A percentile compares a stretch with the other conserved stretches of the same genome.
phyloP scores from a whole-genome alignment of 2,113 vertebrate species.

The Antennarius striatus region DNA sequence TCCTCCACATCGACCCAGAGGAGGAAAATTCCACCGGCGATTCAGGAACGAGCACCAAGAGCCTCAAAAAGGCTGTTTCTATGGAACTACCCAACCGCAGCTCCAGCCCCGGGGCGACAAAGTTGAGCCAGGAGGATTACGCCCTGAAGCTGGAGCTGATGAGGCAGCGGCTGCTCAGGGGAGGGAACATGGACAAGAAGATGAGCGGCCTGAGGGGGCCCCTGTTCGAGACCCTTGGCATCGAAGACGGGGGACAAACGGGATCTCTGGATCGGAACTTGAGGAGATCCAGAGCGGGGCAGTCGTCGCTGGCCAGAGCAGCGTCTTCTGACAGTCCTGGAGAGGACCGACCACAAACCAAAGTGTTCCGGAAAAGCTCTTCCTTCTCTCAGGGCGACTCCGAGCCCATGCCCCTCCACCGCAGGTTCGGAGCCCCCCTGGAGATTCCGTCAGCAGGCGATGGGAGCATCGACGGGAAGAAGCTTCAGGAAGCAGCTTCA shows the following conservation, averaged over 20 bases:
- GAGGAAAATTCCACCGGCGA: conserved; percentile 43
- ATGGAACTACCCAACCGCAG: conserved; percentile 85
- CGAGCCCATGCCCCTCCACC: conserved; percentile 86
- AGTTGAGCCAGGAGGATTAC: conserved; percentile 86
- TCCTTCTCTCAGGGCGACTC: conserved; percentile 90
- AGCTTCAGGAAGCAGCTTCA: conserved; percentile 86
- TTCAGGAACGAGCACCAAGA: conserved; percentile 53
- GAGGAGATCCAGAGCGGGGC: conserved; percentile 70
- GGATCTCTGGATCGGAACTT: conserved; percentile 65
- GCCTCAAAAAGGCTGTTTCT: conserved; percentile 85
- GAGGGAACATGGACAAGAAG: conserved; percentile 84
- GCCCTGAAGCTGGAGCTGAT: conserved; percentile 90
- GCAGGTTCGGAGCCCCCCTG: conserved; percentile 88
- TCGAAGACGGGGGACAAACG: conserved; percentile 77
- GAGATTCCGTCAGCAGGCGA: conserved; percentile 85
- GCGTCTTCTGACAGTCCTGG: conserved; percentile 83
- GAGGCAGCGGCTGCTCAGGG: conserved; percentile 88
- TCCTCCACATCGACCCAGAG: conserved; percentile 76
- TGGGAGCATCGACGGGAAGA: conserved; percentile 63
- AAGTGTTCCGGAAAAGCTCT: conserved; percentile 86
- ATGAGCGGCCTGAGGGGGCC: conserved; percentile 93
- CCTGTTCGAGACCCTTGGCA: conserved; percentile 89
- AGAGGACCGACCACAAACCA: conserved; percentile 75
- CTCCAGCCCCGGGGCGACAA: conserved; percentile 83
- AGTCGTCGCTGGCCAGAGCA: conserved; percentile 77